Evolutionary conservation across 2,797 vertebrate genomes (phyloP).

Genomic region (Microctenopoma steveboyesi): DNA sequence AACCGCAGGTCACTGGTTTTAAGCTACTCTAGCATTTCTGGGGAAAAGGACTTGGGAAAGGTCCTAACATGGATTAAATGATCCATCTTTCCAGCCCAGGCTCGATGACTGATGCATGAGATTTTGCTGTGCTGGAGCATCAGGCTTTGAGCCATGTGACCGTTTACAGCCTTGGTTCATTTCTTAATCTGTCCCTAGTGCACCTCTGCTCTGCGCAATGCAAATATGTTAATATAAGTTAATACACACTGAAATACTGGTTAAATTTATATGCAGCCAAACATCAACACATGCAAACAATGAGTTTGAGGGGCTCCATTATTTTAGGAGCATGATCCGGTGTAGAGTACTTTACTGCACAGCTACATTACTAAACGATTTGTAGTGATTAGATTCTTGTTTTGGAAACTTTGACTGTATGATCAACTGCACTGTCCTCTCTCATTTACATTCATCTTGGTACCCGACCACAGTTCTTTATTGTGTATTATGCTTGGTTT

Average conservation of each 20-base stretch:
- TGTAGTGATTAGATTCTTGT: not conserved
- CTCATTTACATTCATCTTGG: not conserved
- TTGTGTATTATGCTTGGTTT: conserved; percentile 1
- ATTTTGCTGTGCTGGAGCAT: conserved; percentile 30
- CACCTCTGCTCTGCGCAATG: conserved; percentile 52
- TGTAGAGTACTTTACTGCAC: conserved; percentile 18
- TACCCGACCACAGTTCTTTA: not conserved
- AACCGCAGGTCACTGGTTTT: conserved; percentile 31
- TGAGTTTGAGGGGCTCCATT: conserved; percentile 10
- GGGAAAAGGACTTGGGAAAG: conserved; percentile 11
- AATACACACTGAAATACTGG: conserved; percentile 33
- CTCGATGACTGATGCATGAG: conserved; percentile 56
- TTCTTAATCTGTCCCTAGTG: conserved; percentile 46
- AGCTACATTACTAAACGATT: conserved; percentile 19
- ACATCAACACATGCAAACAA: conserved; percentile 10
- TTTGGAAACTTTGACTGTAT: not conserved
- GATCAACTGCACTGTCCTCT: conserved; percentile 2
- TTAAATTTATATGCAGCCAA: conserved; percentile 21
- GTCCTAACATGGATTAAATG: conserved; percentile 5
- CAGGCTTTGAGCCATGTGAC: conserved; percentile 49
- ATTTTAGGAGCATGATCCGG: conserved; percentile 24
- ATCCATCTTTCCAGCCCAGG: conserved; percentile 24
- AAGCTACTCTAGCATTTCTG: conserved; percentile 48
- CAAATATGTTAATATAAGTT: conserved; percentile 45
- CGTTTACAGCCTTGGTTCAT: conserved; percentile 63